Evolutionary conservation across 2,113 vertebrate genomes (phyloP), one percentile per base, ranked within the genome.

Genomic region (Varanus komodoensis): DNA sequence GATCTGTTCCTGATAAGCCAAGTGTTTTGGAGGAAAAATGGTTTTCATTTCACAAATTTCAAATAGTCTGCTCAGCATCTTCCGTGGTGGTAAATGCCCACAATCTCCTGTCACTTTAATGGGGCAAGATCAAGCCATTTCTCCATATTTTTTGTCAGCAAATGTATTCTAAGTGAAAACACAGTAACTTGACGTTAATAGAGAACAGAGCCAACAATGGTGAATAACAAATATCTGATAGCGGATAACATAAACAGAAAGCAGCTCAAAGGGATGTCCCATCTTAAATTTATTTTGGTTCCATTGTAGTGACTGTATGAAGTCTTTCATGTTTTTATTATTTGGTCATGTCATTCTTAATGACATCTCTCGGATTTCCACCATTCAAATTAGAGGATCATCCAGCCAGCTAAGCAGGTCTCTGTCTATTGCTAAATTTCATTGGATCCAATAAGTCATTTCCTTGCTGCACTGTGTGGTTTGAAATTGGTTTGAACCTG

Each of bases 251-350:
- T 90, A 96, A 92, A 95, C 93, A 97, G 96, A 96, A 93, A 95
- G 90, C 89, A 67, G 93, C 95, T 97, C 97, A 97, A 97, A 97
- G 95, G 94, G 96, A 87, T 50, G 68, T 89, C 90, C 97, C 97
- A 98, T 98, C 97, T 98, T 98, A 97, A 98, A 98, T 95, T 96
- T 96, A 98, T 98, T 98, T 98, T 90, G 93, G 88, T 92, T 96
- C 95, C 98, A 98, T 96, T 97, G 96, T 97, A 96, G 95, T 95
- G 87, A 91, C 93, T 96, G 95, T 93, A 91, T 88, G 34, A 95
- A 96, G 95, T 25, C 93, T 95, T 95, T 94, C 38, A 85, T 84
- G 92, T 93, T 11, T 2, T 75, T 0, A 44, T 92, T 93, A 68
- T 92, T 94, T 94, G 82, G 87, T 75, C 0, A 0, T 2, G 50